Base-by-base conservation (phyloP, 1,140 invertebrate genomes). In the Lysiphlebus fabarum region DNA sequence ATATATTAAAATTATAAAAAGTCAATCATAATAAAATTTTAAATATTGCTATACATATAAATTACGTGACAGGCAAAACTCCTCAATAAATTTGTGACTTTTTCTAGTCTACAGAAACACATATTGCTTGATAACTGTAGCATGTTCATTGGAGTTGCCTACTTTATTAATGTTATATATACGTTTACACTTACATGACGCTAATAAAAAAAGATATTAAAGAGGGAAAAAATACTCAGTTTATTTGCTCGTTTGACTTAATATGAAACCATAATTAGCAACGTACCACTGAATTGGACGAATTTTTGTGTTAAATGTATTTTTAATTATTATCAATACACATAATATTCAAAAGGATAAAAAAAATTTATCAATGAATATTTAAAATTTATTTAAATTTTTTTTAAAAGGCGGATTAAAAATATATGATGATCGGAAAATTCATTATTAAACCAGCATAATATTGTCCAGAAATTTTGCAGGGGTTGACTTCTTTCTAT, bases 1-100 rank as follows among this genome's bases (percentile, higher is more conserved):
- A n/a, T n/a, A 49, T 26, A 12, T 14, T 26, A 47, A 47, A 37
- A 10, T 9, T 7, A 38, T 0, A 42, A 9, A 38, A 11, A 17
- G 12, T 14, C 9, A 38, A 50, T 6, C 6, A 12, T 4, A 11
- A 10, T n/a, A n/a, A n/a, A n/a, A n/a, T n/a, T n/a, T n/a, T n/a
- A n/a, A n/a, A n/a, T n/a, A n/a, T n/a, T n/a, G n/a, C n/a, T n/a
- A n/a, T n/a, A n/a, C n/a, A n/a, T n/a, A n/a, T n/a, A n/a, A n/a
- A 56, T 56, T 56, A 56, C 55, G 55, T 56, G 55, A 56, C 45
- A 7, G 11, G n/a, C n/a, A n/a, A n/a, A n/a, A n/a, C n/a, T n/a
- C n/a, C n/a, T n/a, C 17, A 26, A 26, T 26, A 26, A 26, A 26
- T 26, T 17, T 5, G 34, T 38, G 34, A 7, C 14, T 54, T 56